These are phyloP conservation scores for Albula glossodonta DNA, from an alignment of 2,113 vertebrate genomes.

Conservation along the genomic window DNA sequence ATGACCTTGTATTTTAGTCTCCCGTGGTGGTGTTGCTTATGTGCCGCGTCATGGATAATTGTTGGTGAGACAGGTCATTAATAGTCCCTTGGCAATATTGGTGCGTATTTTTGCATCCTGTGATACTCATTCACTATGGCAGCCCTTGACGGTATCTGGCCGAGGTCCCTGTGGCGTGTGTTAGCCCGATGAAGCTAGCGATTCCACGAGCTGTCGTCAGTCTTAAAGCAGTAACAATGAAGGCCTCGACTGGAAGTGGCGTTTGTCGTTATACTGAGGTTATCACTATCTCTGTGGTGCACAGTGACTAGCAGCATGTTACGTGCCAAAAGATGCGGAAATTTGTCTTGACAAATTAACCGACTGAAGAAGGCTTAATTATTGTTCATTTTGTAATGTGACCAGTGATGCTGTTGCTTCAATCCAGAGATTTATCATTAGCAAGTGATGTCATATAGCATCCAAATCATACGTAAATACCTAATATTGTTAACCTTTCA, in stretches of 20 bases:
- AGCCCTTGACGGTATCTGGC: conserved; percentile 36
- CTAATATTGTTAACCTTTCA: not conserved
- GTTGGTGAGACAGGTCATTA: conserved; percentile 3
- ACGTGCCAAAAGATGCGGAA: not conserved
- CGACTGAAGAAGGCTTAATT: not conserved
- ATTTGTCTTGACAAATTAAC: not conserved
- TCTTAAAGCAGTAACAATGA: conserved; percentile 33
- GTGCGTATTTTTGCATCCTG: conserved; percentile 6
- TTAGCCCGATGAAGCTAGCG: conserved; percentile 6
- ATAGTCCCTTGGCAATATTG: not conserved
- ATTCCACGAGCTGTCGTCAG: conserved; percentile 32
- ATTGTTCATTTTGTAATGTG: not conserved
- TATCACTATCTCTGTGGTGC: not conserved
- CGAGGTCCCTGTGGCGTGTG: not conserved
- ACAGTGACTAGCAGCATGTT: not conserved
- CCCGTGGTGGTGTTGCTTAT: not conserved
- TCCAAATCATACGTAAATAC: too few species aligned
- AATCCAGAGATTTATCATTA: too few species aligned
- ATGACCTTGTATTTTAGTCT: conserved; percentile 12
- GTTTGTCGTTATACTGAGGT: not conserved
- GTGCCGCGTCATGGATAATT: conserved; percentile 8
- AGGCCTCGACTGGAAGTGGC: conserved; percentile 49
- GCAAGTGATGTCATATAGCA: too few species aligned
- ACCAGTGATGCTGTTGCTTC: too few species aligned
- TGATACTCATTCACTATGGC: conserved; percentile 29